A percentile compares a stretch with the other conserved stretches of the same genome.
These are phyloP conservation scores for Platycheirus rosarum DNA, from an alignment of 2,888 invertebrate genomes.

Conservation along the genomic window DNA sequence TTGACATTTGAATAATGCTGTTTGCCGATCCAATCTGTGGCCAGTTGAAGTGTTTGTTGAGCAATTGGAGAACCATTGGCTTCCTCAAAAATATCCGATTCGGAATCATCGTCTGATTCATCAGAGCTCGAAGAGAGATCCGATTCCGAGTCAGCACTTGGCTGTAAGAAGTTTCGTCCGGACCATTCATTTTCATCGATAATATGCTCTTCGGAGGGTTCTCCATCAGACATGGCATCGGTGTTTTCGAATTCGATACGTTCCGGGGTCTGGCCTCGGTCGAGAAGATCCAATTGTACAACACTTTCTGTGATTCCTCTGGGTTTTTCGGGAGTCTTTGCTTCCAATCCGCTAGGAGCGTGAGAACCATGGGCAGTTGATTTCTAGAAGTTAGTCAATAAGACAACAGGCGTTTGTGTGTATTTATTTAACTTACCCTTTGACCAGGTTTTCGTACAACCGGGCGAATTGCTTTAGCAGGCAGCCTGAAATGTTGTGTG, in stretches of 20 bases:
- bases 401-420: background rate
- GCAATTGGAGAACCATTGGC: slow-evolving; percentile 85
- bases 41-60: slow-evolving; percentile 87
- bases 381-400: slow-evolving; percentile 70
- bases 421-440: slow-evolving; percentile 73
- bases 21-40: slow-evolving; percentile 87
- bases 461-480: slow-evolving; percentile 83
- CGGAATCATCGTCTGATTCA: slow-evolving; percentile 86
- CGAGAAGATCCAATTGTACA: slow-evolving; percentile 80
- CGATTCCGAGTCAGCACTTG: slow-evolving; percentile 89
- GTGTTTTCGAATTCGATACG: slow-evolving; percentile 91
- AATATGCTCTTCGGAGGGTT: slow-evolving; percentile 87
- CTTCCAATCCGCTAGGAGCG: slow-evolving; percentile 74
- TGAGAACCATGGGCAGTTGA: slow-evolving; percentile 67
- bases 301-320: slow-evolving; percentile 81
- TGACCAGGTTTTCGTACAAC: slow-evolving; percentile 77
- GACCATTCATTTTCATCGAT: slow-evolving; percentile 98
- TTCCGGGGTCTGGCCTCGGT: slow-evolving; percentile 88
- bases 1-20: slow-evolving; percentile 83
- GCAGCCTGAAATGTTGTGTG: slow-evolving; percentile 88
- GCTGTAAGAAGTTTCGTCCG: slow-evolving; percentile 94
- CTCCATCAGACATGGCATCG: slow-evolving; percentile 86
- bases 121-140: slow-evolving; percentile 82
- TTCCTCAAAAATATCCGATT: slow-evolving; percentile 87
- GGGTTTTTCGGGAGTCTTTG: slow-evolving; percentile 82